Evolutionary conservation across 2,888 invertebrate species (phyloP).

Genomic region (Sinhomidia bicolor): DNA sequence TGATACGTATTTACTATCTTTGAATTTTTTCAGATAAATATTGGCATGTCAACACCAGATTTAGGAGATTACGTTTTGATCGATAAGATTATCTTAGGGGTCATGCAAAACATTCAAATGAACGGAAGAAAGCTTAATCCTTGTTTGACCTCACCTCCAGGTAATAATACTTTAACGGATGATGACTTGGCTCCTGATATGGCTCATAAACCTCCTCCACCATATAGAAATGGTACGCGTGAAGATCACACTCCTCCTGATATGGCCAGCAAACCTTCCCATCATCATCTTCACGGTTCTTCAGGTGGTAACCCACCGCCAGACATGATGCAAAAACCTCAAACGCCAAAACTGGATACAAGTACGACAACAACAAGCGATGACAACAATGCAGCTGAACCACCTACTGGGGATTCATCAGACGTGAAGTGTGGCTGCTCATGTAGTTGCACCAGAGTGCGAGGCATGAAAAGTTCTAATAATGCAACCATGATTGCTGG

Average conservation of each 20-base stretch:
- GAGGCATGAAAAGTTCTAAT: conserved; percentile 6
- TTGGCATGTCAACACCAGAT: conserved; percentile 47
- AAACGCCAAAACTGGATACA: background rate
- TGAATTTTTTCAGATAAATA: conserved; percentile 42
- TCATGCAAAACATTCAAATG: conserved; percentile 59
- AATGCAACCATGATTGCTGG: background rate
- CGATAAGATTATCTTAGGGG: conserved; percentile 70
- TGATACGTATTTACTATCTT: background rate
- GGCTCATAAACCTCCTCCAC: conserved; percentile 16
- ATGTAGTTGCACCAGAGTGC: conserved; percentile 65
- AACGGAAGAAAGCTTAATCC: conserved; percentile 37
- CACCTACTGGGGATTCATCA: background rate
- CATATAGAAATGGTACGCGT: background rate
- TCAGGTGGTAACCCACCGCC: conserved; percentile 18
- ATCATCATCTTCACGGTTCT: background rate
- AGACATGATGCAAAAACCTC: conserved; percentile 40
- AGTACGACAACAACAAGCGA: conserved; percentile 10
- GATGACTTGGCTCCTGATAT: conserved; percentile 51
- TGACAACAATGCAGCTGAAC: background rate
- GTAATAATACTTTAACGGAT: background rate
- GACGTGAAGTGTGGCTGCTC: conserved; percentile 72
- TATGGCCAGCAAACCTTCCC: conserved; percentile 7
- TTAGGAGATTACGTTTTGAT: conserved; percentile 67
- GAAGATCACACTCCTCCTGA: conserved; percentile 33
- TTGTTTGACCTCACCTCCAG: conserved; percentile 47